phyloP scores from a whole-genome alignment of 2,113 vertebrate genomes.

The Phoenicopterus ruber region DNA sequence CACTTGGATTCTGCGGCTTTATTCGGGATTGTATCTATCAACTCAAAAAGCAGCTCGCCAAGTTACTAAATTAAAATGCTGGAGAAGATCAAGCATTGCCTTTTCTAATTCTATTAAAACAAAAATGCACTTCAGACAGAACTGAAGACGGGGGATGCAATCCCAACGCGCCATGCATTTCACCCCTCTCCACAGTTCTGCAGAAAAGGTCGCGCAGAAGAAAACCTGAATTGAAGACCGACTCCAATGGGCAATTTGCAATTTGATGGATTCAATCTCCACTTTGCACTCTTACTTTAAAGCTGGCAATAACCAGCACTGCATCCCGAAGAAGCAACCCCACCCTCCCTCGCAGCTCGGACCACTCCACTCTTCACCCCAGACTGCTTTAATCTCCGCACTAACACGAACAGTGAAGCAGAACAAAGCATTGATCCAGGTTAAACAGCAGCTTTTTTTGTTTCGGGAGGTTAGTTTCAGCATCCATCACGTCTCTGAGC shows the following conservation, averaged over 20 bases:
- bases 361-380: not conserved
- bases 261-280: not conserved
- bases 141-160: not conserved
- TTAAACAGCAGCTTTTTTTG: not conserved
- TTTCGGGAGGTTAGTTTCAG: not conserved
- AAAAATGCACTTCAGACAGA: not conserved
- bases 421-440: not conserved
- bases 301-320: not conserved
- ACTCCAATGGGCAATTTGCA: not conserved
- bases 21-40: not conserved
- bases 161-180: fast-evolving
- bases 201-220: fast-evolving
- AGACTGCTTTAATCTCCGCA: not conserved
- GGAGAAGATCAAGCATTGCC: not conserved
- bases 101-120: not conserved
- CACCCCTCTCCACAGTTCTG: not conserved
- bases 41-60: not conserved
- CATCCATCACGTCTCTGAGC: not conserved
- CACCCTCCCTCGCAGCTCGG: not conserved
- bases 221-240: not conserved
- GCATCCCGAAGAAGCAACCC: not conserved
- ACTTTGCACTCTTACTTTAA: not conserved
- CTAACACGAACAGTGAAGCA: not conserved
- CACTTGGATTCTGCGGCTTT: not conserved
- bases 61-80: not conserved